Base-by-base conservation (phyloP, 2,888 invertebrate genomes). In the Gastracanthus pulcherrimus region DNA sequence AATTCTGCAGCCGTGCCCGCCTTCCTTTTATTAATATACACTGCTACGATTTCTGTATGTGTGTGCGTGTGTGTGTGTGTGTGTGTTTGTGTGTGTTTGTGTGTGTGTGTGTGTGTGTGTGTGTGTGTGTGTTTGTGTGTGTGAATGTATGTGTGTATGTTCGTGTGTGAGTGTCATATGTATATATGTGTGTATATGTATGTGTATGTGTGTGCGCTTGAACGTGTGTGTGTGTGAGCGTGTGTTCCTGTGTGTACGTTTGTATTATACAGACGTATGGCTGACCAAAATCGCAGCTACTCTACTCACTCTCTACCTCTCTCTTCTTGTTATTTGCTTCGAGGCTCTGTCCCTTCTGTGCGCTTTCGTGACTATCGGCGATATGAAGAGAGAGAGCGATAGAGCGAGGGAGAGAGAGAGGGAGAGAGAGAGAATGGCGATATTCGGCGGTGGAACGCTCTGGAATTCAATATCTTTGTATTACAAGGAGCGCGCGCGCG, bases 401-500 rank as follows among this genome's bases (percentile, higher is more conserved):
- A n/a, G n/a, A n/a, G n/a, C n/a, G n/a, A n/a, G n/a, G n/a, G n/a
- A n/a, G n/a, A n/a, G n/a, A n/a, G n/a, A n/a, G n/a, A n/a, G n/a
- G n/a, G n/a, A n/a, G n/a, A n/a, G n/a, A n/a, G n/a, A n/a, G n/a
- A n/a, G n/a, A n/a, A n/a, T n/a, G n/a, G n/a, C n/a, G n/a, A 31
- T 62, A 62, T 83, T 83, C 84, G 81, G 82, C 69, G 83, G 48
- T 55, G 70, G 29, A 48, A n/a, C 34, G 34, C 58, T n/a, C 55
- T 36, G 62, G 67, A 77, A 72, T 64, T 74, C 76, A 80, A 69
- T 82, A 69, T 76, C 70, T 69, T 51, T 78, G 74, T 70, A 69
- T 67, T 75, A 76, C 26, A 62, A n/a, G n/a, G 72, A 19, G 34
- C 41, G 48, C 51, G 69, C 16, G 19, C 34, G 29, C n/a, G 60